These are phyloP conservation scores for Saimiri boliviensis DNA, from an alignment of 2,113 vertebrate species.

Conservation along the genomic window DNA sequence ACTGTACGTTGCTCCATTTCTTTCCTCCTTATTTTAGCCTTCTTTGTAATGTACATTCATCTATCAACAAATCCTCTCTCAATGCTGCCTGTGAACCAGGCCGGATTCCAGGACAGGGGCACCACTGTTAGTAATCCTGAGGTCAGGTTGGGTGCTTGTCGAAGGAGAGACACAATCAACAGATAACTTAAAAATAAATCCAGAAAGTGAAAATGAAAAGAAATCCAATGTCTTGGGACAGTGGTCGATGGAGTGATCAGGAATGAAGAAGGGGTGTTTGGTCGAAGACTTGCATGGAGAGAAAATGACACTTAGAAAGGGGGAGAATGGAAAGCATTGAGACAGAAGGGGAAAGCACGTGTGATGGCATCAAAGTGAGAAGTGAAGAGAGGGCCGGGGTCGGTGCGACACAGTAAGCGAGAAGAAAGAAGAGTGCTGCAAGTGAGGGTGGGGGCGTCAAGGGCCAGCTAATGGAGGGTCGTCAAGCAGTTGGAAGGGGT, in stretches of 20 bases:
- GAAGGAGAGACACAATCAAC: background rate
- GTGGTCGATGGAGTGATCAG: background rate
- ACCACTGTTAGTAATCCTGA: background rate
- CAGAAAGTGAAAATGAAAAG: background rate
- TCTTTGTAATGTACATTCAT: background rate
- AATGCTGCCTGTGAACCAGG: background rate
- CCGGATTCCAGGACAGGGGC: background rate
- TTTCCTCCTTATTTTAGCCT: background rate
- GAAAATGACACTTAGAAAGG: background rate
- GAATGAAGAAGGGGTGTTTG: background rate
- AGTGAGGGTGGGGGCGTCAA: fast-evolving
- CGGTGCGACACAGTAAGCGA: background rate
- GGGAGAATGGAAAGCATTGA: background rate
- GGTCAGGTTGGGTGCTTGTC: background rate
- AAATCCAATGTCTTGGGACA: background rate
- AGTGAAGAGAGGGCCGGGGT: background rate
- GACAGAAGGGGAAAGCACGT: background rate
- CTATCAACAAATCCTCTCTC: background rate
- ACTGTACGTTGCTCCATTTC: background rate
- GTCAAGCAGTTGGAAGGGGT: background rate
- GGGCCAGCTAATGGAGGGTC: background rate
- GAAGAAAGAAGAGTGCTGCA: background rate
- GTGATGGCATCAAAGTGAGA: background rate
- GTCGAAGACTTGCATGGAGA: background rate
- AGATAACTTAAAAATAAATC: background rate